Evolutionary conservation across 2,113 vertebrate genomes (phyloP).

Genomic region (Natator depressus): DNA sequence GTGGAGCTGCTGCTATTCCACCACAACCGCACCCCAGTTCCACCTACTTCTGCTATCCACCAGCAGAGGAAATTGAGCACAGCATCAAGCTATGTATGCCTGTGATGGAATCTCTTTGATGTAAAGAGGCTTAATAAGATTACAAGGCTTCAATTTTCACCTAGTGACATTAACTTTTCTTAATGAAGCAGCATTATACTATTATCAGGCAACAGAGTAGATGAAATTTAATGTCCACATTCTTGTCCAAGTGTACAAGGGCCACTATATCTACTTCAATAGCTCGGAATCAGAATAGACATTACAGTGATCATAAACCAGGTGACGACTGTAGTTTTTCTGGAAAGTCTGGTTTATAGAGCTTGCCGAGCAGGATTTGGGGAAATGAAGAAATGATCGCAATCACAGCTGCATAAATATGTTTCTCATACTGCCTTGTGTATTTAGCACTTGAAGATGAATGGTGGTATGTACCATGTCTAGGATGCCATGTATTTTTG

Average conservation of each 20-base stretch:
- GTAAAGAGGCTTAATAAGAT: neutral
- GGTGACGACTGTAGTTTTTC: conserved; percentile 22
- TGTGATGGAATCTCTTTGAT: neutral
- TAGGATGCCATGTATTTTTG: neutral
- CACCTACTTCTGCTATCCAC: neutral
- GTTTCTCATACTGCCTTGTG: neutral
- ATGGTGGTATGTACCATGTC: neutral
- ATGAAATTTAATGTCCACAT: neutral
- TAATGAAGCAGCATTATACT: neutral
- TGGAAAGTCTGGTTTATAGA: conserved; percentile 24
- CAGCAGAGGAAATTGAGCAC: neutral
- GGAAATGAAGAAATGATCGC: conserved; percentile 13
- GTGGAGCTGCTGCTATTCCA: neutral
- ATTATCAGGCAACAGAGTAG: neutral
- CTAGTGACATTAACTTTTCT: neutral
- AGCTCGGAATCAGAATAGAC: conserved; percentile 47
- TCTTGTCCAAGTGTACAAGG: neutral
- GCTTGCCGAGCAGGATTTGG: neutral
- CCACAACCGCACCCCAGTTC: neutral
- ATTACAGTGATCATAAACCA: conserved; percentile 33
- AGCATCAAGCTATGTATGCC: neutral
- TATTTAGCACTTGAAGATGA: conserved; percentile 31
- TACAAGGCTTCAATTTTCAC: neutral
- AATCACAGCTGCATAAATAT: conserved; percentile 35
- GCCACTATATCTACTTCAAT: conserved; percentile 16